Evolutionary conservation across 1,140 invertebrate species (phyloP).

Genomic region (Ptiloglossa arizonensis): DNA sequence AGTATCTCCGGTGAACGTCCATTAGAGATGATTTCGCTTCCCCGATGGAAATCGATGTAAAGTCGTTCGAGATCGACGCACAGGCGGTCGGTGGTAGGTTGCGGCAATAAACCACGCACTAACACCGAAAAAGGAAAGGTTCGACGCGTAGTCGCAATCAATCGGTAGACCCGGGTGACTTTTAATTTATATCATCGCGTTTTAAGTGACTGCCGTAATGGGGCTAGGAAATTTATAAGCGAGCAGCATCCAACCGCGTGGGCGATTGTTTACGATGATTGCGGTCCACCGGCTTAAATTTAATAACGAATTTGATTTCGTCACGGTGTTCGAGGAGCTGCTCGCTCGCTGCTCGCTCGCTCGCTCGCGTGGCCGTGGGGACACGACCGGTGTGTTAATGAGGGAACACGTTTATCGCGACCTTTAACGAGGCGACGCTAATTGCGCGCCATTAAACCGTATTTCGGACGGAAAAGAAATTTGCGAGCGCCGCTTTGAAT

Average conservation of each 20-base stretch:
- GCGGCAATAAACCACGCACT: background rate
- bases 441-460: background rate
- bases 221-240: conserved; percentile 66
- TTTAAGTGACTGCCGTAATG: conserved; percentile 64
- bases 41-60: background rate
- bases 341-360: background rate
- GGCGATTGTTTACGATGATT: conserved; percentile 70
- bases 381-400: background rate
- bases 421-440: background rate
- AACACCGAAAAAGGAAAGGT: conserved; percentile 33
- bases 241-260: conserved; percentile 49
- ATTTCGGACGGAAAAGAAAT: background rate
- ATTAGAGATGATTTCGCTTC: too few relatives aligned
- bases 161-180: conserved; percentile 55
- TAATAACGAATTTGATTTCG: conserved; percentile 68
- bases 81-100: too few relatives aligned
- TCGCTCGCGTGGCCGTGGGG: background rate
- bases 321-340: too few relatives aligned
- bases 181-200: conserved; percentile 71
- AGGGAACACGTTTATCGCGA: background rate
- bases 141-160: conserved; percentile 46
- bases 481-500: too few relatives aligned
- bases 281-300: conserved; percentile 52
- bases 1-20: too few relatives aligned
- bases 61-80: conserved; percentile 2